Evolutionary conservation across 2,888 invertebrate genomes (phyloP).

Genomic region (Xanthostigma xanthostigma): DNA sequence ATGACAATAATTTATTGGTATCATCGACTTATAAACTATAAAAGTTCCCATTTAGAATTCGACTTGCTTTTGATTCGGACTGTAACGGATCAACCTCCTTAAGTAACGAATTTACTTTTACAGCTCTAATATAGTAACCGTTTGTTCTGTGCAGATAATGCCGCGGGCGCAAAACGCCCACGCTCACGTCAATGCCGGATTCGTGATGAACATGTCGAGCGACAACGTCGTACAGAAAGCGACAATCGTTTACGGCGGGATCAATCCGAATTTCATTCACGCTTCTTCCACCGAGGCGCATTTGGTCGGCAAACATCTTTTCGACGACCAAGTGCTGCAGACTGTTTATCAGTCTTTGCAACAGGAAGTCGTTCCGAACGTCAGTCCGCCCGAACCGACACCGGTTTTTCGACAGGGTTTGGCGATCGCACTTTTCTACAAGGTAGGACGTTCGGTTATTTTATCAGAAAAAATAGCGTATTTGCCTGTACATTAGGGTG

Average conservation of each 20-base stretch:
- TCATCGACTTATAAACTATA: too few species aligned
- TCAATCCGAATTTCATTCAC: conserved; percentile 35
- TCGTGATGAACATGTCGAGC: conserved; percentile 39
- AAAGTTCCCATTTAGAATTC: too few species aligned
- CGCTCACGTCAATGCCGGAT: conserved; percentile 58
- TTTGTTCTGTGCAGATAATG: conserved; percentile 39
- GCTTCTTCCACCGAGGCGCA: conserved; percentile 34
- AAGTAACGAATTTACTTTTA: too few species aligned
- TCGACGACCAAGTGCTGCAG: conserved; percentile 27
- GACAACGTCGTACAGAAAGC: conserved; percentile 26
- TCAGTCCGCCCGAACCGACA: conserved; percentile 47
- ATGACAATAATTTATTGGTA: too few species aligned
- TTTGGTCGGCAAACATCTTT: conserved; percentile 26
- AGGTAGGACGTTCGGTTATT: conserved; percentile 32
- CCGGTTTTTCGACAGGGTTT: conserved; percentile 53
- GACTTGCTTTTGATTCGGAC: too few species aligned
- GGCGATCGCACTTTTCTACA: conserved; percentile 67
- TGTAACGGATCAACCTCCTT: too few species aligned
- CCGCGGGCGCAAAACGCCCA: conserved; percentile 57
- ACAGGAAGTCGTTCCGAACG: conserved; percentile 47
- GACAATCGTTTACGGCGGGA: conserved; percentile 50
- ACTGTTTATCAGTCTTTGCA: conserved; percentile 31
- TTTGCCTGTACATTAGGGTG: too few species aligned
- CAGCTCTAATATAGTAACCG: too few species aligned
- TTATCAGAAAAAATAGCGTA: too few species aligned